Conservation (phyloP, 2,113 vertebrate species). For the Lasiurus cinereus region DNA sequence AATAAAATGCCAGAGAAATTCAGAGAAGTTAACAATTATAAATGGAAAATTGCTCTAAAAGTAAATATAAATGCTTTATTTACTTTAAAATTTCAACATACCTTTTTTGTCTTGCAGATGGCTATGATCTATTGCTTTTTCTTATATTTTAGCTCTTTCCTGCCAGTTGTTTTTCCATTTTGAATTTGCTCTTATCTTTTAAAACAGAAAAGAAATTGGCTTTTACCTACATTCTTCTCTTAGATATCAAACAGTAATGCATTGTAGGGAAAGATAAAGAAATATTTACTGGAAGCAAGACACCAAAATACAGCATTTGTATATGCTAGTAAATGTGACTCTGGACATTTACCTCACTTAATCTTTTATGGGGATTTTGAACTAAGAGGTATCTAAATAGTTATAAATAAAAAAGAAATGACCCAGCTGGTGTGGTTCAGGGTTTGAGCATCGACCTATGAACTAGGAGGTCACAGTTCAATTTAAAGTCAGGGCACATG, state of each 20-base stretch:
- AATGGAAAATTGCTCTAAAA: neutral
- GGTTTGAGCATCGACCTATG: too few species aligned
- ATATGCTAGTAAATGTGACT: neutral
- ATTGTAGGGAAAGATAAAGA: neutral
- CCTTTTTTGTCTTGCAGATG: neutral
- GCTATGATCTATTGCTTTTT: neutral
- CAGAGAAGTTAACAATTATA: neutral
- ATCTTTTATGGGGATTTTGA: neutral
- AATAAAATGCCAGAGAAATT: conserved; percentile 19
- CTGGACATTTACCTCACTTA: neutral
- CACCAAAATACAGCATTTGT: neutral
- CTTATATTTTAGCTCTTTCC: neutral
- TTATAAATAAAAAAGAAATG: neutral
- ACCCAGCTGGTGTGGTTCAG: too few species aligned
- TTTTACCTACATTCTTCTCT: neutral
- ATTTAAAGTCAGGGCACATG: too few species aligned
- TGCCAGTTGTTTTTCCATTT: neutral
- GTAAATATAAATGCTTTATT: neutral
- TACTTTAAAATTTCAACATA: neutral
- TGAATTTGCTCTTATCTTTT: neutral
- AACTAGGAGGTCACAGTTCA: too few species aligned
- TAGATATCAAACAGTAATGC: neutral
- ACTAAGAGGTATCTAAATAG: neutral
- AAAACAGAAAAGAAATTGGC: neutral
- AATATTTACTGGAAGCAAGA: neutral